Evolutionary conservation across 2,888 invertebrate species (phyloP).

Genomic region (Heliothis peltigera): DNA sequence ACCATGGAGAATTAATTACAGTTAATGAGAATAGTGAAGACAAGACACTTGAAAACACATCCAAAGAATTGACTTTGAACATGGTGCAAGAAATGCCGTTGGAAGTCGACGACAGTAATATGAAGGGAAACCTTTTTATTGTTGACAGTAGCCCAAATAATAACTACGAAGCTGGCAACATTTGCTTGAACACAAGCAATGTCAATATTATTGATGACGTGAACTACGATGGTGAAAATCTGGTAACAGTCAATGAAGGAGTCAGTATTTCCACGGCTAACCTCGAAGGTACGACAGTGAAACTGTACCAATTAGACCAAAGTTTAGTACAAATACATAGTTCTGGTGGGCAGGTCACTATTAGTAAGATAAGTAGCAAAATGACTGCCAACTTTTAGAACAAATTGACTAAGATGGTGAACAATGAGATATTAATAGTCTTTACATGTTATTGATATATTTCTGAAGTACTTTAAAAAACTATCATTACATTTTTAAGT

Average conservation of each 20-base stretch:
- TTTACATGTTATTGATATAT: too few species aligned
- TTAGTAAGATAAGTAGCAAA: slow-evolving; percentile 81
- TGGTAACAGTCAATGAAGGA: slow-evolving; percentile 76
- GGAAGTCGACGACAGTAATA: slow-evolving; percentile 72
- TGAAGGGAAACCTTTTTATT: slow-evolving; percentile 73
- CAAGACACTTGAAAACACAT: slow-evolving; percentile 6
- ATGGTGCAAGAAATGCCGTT: slow-evolving; percentile 67
- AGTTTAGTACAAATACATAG: slow-evolving; percentile 79
- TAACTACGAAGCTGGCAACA: slow-evolving; percentile 56
- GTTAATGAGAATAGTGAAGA: slow-evolving; percentile 33
- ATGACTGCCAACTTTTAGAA: slow-evolving; percentile 78
- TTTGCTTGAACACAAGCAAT: slow-evolving; percentile 57
- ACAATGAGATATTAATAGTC: too few species aligned
- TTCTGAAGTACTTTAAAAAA: not conserved
- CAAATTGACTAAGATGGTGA: slow-evolving; percentile 6
- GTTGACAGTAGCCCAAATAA: slow-evolving; percentile 67
- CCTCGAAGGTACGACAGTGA: slow-evolving; percentile 71
- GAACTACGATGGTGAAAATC: slow-evolving; percentile 61
- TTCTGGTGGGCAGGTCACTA: slow-evolving; percentile 74
- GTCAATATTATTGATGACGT: slow-evolving; percentile 64
- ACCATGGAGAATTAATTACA: slow-evolving; percentile 36
- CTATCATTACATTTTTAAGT: not conserved
- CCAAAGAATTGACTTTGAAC: slow-evolving; percentile 40
- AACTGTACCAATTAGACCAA: slow-evolving; percentile 80
- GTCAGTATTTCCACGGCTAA: slow-evolving; percentile 70